Evolutionary conservation across 92 coral and sea anemone genomes (phyloP), one percentile per base, ranked within the genome.

Genomic region (Zoanthus sociatus): DNA sequence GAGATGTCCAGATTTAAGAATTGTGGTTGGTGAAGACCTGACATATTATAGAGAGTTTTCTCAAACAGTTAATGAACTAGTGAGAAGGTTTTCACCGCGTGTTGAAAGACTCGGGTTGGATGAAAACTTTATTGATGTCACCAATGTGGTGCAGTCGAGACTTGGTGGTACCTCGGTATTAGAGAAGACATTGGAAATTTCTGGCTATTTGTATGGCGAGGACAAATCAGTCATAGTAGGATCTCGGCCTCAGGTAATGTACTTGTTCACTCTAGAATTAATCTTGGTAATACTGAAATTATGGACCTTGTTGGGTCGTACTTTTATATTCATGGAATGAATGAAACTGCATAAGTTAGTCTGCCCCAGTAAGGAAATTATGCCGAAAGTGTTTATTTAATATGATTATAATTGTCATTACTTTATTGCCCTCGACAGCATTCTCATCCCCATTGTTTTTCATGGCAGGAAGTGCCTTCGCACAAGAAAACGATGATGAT

Each of bases 81-180:
- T 88, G 8, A 32, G 87, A 50, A 47, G 87, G 15, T 83, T 89
- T 81, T 90, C 98, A 31, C 96, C 93, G 12, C 84, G 73, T 33
- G 95, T 94, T 8, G 98, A 94, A 79, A 89, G 95, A 73, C 87
- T 94, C 16, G 98, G 98, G 1, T 71, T 94, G 78, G 98, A 94
- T 76, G 98, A 94, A 73, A 94, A 94, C 72, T 94, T 87, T 77
- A 75, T 94, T 77, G 98, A 94, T 87, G 94, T 94, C 46, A 91
- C 94, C 12, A 90, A 79, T 20, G 82, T 94, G 73, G 98, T 94
- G 32, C 82, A 79, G 75, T 63, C 89, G 37, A 83, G 91, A 21
- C 70, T 92, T 14, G 63, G 44, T 51, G 76, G 54, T 37, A 37
- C 42, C 42, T 37, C 42, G 3, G 42, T 2, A 37, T 64, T 73